phyloP scores from a whole-genome alignment of 53 echinoderm and acorn worm genomes.

The Antedon mediterranea region DNA sequence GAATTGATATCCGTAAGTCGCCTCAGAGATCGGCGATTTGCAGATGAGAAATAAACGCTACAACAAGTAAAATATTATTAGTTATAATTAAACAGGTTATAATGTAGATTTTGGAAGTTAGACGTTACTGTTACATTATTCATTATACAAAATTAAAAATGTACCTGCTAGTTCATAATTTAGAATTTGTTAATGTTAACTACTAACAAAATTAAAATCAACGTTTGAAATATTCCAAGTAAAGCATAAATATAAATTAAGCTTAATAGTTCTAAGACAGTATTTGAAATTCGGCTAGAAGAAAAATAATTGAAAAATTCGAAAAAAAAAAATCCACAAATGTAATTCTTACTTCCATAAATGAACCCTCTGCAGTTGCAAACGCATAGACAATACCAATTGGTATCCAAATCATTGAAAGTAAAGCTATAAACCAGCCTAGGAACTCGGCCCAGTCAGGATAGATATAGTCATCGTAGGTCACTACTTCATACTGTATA shows the following conservation, averaged over 20 bases:
- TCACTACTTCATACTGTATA: conserved; percentile 53
- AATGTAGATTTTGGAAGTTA: too few relatives aligned
- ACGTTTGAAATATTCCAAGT: too few relatives aligned
- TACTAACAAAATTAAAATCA: too few relatives aligned
- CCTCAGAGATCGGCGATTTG: conserved; percentile 30
- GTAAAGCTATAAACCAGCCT: conserved; percentile 66
- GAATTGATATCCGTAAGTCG: conserved; percentile 23
- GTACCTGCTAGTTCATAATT: too few relatives aligned
- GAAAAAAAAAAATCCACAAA: background rate
- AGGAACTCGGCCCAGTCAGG: conserved; percentile 71
- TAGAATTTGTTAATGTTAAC: too few relatives aligned
- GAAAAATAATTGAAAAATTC: too few relatives aligned
- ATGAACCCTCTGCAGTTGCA: conserved; percentile 36
- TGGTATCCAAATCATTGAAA: conserved; percentile 79
- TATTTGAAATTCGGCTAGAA: background rate
- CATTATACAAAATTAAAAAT: too few relatives aligned
- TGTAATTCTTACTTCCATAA: conserved; percentile 51
- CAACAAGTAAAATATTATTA: too few relatives aligned
- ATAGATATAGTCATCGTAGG: conserved; percentile 54
- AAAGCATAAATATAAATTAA: too few relatives aligned
- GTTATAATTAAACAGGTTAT: too few relatives aligned
- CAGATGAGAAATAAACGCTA: conserved; percentile 27
- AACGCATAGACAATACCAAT: conserved; percentile 57
- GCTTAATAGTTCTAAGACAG: too few relatives aligned
- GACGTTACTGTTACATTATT: too few relatives aligned